These are phyloP conservation scores for Lanistes nyassanus DNA, from an alignment of 1,140 invertebrate species.

Conservation along the genomic window DNA sequence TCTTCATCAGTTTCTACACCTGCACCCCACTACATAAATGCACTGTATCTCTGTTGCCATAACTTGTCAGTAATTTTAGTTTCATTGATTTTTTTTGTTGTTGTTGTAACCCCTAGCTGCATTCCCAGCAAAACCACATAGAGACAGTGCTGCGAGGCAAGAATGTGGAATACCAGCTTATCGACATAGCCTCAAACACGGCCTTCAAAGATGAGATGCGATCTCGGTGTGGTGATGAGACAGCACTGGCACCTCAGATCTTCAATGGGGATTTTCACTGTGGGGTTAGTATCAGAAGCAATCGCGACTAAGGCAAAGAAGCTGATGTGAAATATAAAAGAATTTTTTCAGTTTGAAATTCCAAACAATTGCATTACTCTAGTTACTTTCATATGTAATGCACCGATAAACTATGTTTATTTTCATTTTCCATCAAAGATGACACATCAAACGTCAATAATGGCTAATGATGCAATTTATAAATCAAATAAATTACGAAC, in stretches of 20 bases:
- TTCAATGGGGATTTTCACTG: constrained; percentile 36
- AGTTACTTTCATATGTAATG: too few relatives aligned
- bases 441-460: too few relatives aligned
- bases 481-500: too few relatives aligned
- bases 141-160: constrained; percentile 33
- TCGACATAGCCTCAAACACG: constrained; percentile 33
- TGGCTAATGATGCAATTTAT: too few relatives aligned
- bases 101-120: constrained; percentile 24
- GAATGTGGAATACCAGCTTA: constrained; percentile 26
- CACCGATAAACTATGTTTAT: too few relatives aligned
- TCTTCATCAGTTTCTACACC: too few relatives aligned
- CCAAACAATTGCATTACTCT: too few relatives aligned
- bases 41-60: neutral
- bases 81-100: neutral
- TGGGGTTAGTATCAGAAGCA: constrained; percentile 22
- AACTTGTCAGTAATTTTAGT: neutral
- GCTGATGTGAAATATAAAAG: too few relatives aligned
- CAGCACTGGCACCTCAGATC: constrained; percentile 42
- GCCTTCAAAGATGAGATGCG: constrained; percentile 38
- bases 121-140: constrained; percentile 36
- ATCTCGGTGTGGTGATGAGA: constrained; percentile 27
- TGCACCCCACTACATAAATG: constrained; percentile 4
- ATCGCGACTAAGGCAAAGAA: too few relatives aligned
- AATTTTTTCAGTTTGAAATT: too few relatives aligned
- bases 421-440: neutral